phyloP scores from a whole-genome alignment of 2,888 invertebrate species.

The Helobdella robusta region DNA sequence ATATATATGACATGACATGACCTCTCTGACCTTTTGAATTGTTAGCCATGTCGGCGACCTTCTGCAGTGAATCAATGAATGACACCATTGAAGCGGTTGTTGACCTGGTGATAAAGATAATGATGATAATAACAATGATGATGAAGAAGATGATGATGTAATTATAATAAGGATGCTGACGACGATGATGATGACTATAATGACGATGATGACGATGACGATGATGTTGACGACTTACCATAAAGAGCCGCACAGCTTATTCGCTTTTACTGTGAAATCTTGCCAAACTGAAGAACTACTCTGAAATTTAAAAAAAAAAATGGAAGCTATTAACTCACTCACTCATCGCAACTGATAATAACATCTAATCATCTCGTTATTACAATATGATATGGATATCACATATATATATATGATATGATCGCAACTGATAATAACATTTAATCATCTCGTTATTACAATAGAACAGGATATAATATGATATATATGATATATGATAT shows the following conservation, averaged over 20 bases:
- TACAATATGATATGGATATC: too few relatives aligned
- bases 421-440: too few relatives aligned
- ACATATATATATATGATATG: too few relatives aligned
- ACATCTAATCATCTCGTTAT: too few relatives aligned
- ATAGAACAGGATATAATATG: too few relatives aligned
- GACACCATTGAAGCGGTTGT: conserved; percentile 1
- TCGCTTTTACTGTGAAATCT: conserved; percentile 12
- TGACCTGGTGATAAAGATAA: not conserved
- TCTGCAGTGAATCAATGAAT: conserved; percentile 21
- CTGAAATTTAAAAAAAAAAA: not conserved
- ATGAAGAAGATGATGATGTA: not conserved
- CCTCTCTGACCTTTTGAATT: conserved; percentile 18
- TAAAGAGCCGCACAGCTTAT: not conserved
- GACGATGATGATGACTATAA: not conserved
- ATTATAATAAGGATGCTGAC: not conserved
- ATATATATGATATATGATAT: too few relatives aligned
- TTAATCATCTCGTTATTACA: too few relatives aligned
- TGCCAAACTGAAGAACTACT: conserved; percentile 14
- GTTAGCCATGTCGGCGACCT: conserved; percentile 23
- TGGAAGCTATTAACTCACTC: not conserved
- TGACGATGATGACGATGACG: conserved; percentile 13
- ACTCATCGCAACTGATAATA: too few relatives aligned
- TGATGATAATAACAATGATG: not conserved
- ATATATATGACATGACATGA: not conserved
- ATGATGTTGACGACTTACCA: conserved; percentile 9